These are phyloP conservation scores for Oncopodura yosiiana DNA, from an alignment of 1,140 invertebrate genomes.

Conservation along the genomic window DNA sequence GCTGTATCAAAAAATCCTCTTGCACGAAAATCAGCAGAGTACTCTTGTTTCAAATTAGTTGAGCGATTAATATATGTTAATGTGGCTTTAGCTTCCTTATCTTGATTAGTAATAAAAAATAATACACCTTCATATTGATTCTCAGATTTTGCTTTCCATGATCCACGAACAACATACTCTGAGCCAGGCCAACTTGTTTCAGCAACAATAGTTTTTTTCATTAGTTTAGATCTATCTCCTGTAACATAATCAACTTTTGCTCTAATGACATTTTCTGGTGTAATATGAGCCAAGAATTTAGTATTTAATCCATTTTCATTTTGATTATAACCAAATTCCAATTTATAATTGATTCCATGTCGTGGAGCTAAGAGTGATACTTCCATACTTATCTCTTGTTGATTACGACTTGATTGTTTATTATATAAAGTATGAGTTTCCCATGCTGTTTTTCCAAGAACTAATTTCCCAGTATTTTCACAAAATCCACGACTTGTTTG, in stretches of 20 bases:
- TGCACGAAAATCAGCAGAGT: constrained; percentile 20
- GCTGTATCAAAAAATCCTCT: constrained; percentile 7
- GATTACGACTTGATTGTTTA: constrained; percentile 15
- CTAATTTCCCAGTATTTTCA: constrained; percentile 35
- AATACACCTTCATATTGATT: constrained; percentile 26
- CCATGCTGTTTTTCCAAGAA: constrained; percentile 32
- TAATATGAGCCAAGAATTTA: constrained; percentile 9
- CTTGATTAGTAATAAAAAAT: constrained; percentile 16
- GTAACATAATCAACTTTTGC: constrained; percentile 17
- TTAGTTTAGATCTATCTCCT: not conserved
- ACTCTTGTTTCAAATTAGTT: constrained; percentile 19
- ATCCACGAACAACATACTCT: constrained; percentile 5
- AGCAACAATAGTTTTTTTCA: constrained; percentile 15
- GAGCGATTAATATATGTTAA: constrained; percentile 23
- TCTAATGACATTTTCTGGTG: constrained; percentile 17
- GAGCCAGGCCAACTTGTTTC: constrained; percentile 17
- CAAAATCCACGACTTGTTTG: constrained; percentile 35
- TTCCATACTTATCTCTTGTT: constrained; percentile 28
- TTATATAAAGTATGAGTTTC: constrained; percentile 30
- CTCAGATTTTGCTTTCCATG: constrained; percentile 7
- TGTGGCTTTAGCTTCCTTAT: constrained; percentile 27
- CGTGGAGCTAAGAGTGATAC: constrained; percentile 18
- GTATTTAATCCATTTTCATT: constrained; percentile 7
- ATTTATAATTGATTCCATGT: constrained; percentile 32
- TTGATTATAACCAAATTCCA: constrained; percentile 21